Evolutionary conservation across 2,113 vertebrate genomes (phyloP).

Genomic region (Nothoprocta perdicaria): DNA sequence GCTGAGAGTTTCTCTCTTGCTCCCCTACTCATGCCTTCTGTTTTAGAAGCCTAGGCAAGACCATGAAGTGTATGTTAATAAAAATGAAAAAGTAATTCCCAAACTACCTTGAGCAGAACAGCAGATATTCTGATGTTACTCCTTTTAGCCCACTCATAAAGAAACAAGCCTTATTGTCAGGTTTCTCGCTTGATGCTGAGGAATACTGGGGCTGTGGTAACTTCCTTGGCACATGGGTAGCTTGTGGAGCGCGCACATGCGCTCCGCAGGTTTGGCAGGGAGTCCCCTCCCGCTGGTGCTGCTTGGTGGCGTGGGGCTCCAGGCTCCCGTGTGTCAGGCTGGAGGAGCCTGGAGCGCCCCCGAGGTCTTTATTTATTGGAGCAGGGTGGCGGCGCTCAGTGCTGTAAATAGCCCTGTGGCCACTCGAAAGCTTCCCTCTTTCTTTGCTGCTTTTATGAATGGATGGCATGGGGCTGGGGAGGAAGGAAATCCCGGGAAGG

Average conservation of each 20-base stretch:
- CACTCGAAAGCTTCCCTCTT: background rate
- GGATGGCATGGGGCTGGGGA: slow-evolving; percentile 15
- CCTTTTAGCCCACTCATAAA: background rate
- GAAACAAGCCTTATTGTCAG: background rate
- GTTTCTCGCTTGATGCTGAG: background rate
- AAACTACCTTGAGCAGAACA: background rate
- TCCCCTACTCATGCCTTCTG: background rate
- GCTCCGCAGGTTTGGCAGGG: background rate
- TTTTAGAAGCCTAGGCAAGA: background rate
- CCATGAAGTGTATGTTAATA: background rate
- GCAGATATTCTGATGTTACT: background rate
- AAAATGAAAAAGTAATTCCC: background rate
- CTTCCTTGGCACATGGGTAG: background rate
- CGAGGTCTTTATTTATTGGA: background rate
- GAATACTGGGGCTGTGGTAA: accelerated
- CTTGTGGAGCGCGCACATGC: background rate
- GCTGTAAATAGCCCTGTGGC: background rate
- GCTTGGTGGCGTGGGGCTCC: accelerated
- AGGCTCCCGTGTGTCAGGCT: accelerated
- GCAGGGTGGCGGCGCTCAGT: background rate
- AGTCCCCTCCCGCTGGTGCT: background rate
- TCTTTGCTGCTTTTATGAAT: slow-evolving; percentile 2
- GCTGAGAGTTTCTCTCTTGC: background rate
- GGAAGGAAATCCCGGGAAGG: slow-evolving; percentile 73
- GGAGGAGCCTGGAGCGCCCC: background rate